Base-by-base conservation (phyloP, 2,113 vertebrate species). In the Dermatemys mawii region DNA sequence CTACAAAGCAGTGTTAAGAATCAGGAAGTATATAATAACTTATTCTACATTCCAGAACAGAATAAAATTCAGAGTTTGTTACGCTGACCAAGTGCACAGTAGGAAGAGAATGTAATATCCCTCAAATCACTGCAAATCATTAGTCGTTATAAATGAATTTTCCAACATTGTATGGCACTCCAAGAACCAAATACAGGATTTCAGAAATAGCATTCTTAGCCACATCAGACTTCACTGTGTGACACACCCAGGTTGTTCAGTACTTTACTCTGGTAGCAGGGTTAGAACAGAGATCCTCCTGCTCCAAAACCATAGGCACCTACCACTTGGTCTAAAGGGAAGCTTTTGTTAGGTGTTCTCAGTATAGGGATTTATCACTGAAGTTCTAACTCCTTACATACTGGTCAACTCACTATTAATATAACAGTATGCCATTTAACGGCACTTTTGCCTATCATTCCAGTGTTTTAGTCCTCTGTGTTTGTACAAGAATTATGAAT, bases 201-300 rank as follows among this genome's bases (percentile, higher is more conserved):
- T 78, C 54, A 84, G 0, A 41, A 91, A 7, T 2, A 67, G 9
- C 24, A 1, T 41, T 81, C 8, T 26, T 0, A 0, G 35, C 41
- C 2, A 1, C 16, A 21, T 46, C 44, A 14, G 55, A n/a, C 51
- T 76, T 46, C 0, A 5, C 29, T 82, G 48, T 26, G 27, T 27
- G n/a, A 50, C 53, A 67, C 80, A 0, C 21, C 8, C 54, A 55
- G 49, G 27, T n/a, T 83, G 27, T 21, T 55, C 55, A 49, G 46
- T 8, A 1, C 63, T 86, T 19, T 9, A 73, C 1, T 41, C 8
- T 27, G 26, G 32, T 19, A 14, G 26, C 9, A 5, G 1, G 49
- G 41, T 3, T 12, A 35, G 70, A 63, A 22, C 48, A 26, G 51
- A 5, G 67, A 78, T 84, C 35, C 10, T 81, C 11, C 22, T 55